Base-by-base conservation (phyloP, 2,797 vertebrate species). In the Urophycis tenuis region DNA sequence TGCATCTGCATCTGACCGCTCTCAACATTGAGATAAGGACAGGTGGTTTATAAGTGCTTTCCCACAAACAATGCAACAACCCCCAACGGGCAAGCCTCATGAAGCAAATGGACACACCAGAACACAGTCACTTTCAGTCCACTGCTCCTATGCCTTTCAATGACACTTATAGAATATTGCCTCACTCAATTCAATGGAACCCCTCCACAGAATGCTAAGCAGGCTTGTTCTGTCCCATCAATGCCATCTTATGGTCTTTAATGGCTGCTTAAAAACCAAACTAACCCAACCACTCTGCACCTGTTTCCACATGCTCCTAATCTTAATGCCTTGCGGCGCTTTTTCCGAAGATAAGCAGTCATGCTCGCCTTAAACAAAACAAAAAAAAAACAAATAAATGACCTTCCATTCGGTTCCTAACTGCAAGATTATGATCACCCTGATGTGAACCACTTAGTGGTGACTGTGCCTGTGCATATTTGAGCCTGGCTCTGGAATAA, bases 81-180 rank as follows among this genome's bases (percentile, higher is more conserved):
- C 85, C 85, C 84, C 83, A n/a, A n/a, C 84, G 90, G 83, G 88
- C 89, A 88, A 79, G 85, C 85, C 86, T 87, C 78, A 77, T 79
- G 76, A 72, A 74, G 80, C 84, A 88, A 86, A 82, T 72, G 80
- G 73, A 81, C 83, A 84, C 84, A 84, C 85, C 88, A 87, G n/a
- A 89, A 77, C 73, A 78, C 81, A 83, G 85, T 88, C 71, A 88
- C 89, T 91, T 88, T 83, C 81, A 81, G 67, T 83, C 64, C 78
- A 80, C 81, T 82, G 81, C 87, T 80, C 81, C 82, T 60, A 15
- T 87, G 89, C 89, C 90, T 92, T 88, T 86, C 89, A 91, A 90
- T 88, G 86, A 92, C 78, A 79, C 83, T 81, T 85, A 88, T 87
- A 84, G 85, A 89, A 90, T 83, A 88, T 84, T 84, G 83, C 78